A percentile compares a stretch with the other conserved stretches of the same genome.
Evolutionary conservation across 2,797 vertebrate genomes (phyloP).

Genomic region (Pseudopleuronectes americanus): DNA sequence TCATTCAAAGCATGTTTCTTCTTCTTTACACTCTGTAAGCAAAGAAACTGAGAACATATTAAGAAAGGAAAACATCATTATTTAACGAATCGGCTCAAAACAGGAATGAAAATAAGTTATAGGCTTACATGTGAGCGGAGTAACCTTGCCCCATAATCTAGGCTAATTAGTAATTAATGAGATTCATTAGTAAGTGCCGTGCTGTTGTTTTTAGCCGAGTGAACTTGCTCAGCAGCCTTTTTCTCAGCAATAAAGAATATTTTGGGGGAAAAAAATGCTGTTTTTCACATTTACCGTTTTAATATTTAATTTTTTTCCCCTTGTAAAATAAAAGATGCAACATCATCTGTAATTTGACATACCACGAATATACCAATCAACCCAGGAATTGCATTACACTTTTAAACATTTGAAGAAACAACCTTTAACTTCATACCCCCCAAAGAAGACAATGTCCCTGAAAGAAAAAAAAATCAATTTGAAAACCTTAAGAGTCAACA

Average conservation of each 20-base stretch:
- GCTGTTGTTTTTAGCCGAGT: background rate
- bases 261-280: background rate
- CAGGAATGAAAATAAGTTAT: background rate
- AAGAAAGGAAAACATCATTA: no score
- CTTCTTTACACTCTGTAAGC: no score
- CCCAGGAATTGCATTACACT: background rate
- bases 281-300: background rate
- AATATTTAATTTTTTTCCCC: background rate
- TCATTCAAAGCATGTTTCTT: no score
- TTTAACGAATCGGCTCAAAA: background rate
- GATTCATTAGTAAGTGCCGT: background rate
- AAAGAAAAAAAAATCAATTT: no score
- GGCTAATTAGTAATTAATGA: conserved; percentile 1
- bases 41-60: no score
- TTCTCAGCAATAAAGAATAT: background rate
- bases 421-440: no score
- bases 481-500: no score
- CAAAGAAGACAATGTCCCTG: no score
- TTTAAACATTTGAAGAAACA: no score
- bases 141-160: background rate
- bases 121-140: background rate
- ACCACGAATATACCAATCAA: no score
- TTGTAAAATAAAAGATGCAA: background rate
- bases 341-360: background rate
- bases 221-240: background rate